phyloP scores from a whole-genome alignment of 2,888 invertebrate species.

The Prenolepis imparis region DNA sequence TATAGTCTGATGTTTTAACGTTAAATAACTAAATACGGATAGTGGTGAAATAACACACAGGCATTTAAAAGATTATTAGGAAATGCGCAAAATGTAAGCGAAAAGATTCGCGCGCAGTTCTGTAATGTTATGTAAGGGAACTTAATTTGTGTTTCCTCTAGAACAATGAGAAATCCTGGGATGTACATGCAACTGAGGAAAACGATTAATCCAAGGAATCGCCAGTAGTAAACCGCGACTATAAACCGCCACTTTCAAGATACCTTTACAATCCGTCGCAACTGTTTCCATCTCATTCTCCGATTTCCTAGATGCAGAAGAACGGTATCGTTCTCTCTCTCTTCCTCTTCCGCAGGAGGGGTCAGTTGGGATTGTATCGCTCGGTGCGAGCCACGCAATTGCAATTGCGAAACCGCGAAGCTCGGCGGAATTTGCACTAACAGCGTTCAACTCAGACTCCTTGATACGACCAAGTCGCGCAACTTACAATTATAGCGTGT shows the following conservation, averaged over 20 bases:
- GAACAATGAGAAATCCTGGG: neutral
- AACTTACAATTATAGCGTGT: constrained; percentile 53
- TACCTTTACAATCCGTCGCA: constrained; percentile 23
- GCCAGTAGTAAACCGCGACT: neutral
- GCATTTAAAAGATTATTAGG: neutral
- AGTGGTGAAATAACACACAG: neutral
- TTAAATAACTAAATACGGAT: neutral
- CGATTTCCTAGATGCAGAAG: constrained; percentile 32
- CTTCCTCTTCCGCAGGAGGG: neutral
- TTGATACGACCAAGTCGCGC: constrained; percentile 55
- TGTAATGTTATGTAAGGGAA: neutral
- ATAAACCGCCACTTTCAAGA: constrained; percentile 25
- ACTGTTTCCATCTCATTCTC: constrained; percentile 49
- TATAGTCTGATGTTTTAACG: neutral
- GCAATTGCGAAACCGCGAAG: constrained; percentile 65
- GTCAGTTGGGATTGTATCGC: constrained; percentile 59
- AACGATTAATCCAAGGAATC: constrained; percentile 51
- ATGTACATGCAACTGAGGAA: constrained; percentile 22
- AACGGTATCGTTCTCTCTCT: constrained; percentile 34
- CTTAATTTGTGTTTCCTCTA: constrained; percentile 17
- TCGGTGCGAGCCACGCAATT: constrained; percentile 62
- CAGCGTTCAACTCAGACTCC: constrained; percentile 71
- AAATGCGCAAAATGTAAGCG: neutral
- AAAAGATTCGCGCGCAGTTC: neutral
- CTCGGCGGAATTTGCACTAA: constrained; percentile 73